Percentiles rank a stretch among this genome's conserved stretches.
phyloP scores from a whole-genome alignment of 2,113 vertebrate genomes.

The Coptodon rendalli region DNA sequence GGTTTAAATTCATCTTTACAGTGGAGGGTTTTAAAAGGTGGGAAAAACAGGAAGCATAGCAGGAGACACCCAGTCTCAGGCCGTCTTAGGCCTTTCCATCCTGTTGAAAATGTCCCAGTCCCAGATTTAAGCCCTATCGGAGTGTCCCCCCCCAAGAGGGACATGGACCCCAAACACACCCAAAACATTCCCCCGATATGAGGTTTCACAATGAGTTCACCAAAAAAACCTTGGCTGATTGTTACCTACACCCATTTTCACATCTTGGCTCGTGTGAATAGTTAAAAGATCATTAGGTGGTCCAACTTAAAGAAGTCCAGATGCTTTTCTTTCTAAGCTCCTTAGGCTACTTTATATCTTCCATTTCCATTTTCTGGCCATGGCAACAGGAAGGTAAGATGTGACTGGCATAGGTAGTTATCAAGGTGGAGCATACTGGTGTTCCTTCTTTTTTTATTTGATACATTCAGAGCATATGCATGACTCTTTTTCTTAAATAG shows the following conservation, averaged over 20 bases:
- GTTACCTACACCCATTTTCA: not conserved
- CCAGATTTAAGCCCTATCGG: not conserved
- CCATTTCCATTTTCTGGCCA: not conserved
- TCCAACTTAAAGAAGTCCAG: not conserved
- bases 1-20: conserved; percentile 17
- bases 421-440: not conserved
- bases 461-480: not conserved
- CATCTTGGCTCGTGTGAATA: not conserved
- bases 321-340: not conserved
- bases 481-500: not conserved
- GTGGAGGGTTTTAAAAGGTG: conserved; percentile 5
- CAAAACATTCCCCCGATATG: not conserved
- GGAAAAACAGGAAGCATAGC: conserved; percentile 10
- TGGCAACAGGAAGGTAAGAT: not conserved
- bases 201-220: not conserved
- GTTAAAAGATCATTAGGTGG: not conserved
- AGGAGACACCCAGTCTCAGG: not conserved
- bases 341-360: not conserved
- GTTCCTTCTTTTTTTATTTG: not conserved
- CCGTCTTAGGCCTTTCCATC: not conserved
- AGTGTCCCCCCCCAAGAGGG: not conserved
- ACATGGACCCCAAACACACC: not conserved
- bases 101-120: not conserved
- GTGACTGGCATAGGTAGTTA: not conserved
- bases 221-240: not conserved